Evolutionary conservation across 2,888 invertebrate species (phyloP).

Genomic region (Lymantria dispar): DNA sequence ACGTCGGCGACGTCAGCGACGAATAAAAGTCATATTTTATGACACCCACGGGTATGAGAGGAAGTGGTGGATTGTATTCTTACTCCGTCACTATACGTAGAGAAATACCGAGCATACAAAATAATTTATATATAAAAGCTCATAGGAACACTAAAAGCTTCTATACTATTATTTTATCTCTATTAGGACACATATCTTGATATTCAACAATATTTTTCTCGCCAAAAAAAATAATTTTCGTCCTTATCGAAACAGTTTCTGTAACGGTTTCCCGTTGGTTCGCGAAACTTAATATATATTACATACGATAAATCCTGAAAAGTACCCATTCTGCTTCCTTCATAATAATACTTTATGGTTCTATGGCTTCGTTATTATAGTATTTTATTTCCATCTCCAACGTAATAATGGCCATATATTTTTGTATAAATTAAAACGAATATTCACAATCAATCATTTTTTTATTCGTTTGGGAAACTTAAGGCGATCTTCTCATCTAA

Average conservation of each 20-base stretch:
- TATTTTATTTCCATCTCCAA: slow-evolving; percentile 15
- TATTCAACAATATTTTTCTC: slow-evolving; percentile 1
- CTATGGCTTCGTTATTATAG: slow-evolving; percentile 13
- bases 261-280: slow-evolving; percentile 16
- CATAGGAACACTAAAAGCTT: slow-evolving; percentile 1
- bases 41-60: neutral
- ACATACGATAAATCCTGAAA: slow-evolving; percentile 25
- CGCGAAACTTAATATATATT: slow-evolving; percentile 28
- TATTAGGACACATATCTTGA: neutral
- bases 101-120: no score
- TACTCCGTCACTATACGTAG: no score
- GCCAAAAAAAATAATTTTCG: slow-evolving; percentile 10
- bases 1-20: no score
- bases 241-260: slow-evolving; percentile 18
- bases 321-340: slow-evolving; percentile 27
- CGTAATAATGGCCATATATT: slow-evolving; percentile 5
- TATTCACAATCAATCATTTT: neutral
- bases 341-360: slow-evolving; percentile 16
- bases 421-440: neutral
- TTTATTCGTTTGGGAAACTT: no score
- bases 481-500: no score
- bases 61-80: neutral
- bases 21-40: no score
- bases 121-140: no score
- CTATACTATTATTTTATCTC: neutral